Evolutionary conservation across 2,113 vertebrate genomes (phyloP), one percentile per base, ranked within the genome.

Genomic region (Mesocricetus auratus): DNA sequence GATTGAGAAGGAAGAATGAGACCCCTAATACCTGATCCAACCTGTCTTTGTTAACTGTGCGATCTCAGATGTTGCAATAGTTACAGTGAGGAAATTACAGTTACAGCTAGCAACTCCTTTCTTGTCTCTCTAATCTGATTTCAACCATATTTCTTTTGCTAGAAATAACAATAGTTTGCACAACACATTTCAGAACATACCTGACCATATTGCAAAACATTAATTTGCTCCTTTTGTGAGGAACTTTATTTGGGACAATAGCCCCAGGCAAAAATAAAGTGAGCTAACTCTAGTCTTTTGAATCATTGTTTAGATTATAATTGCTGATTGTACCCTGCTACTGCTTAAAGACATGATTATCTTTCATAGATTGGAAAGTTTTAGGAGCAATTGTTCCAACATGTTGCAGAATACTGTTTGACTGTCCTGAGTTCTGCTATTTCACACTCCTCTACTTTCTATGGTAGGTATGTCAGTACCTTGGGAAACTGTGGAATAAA

Each of bases 81-180:
- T 68, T 39, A 73, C 3, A 83, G 7, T 36, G 66, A 50, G 86
- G 68, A 39, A 71, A 87, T 83, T 90, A 29, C 10, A 82, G 29
- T 68, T 75, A 39, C 3, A 89, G 15, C 11, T 7, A 86, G 11
- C 3, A 77, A 50, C 60, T 33, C 3, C 8, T 45, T 3, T 75
- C 88, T 73, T 68, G 45, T 56, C 47, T 89, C 73, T 89, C 64
- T 94, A 13, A 93, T 88, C 71, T 81, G 86, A 45, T 33, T 22
- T 93, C 92, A 95, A 66, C 31, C 53, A 83, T 86, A 45, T 93
- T 50, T 91, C 10, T 71, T 91, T 94, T 91, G 24, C 16, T 89
- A 69, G 12, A 93, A 91, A 74, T 73, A 83, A 75, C 81, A 66
- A n/a, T 64, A 79, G 33, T 75, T 96, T 91, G 16, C 29, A 64